phyloP scores from a whole-genome alignment of 2,888 invertebrate species.

The Apotomis capreana region DNA sequence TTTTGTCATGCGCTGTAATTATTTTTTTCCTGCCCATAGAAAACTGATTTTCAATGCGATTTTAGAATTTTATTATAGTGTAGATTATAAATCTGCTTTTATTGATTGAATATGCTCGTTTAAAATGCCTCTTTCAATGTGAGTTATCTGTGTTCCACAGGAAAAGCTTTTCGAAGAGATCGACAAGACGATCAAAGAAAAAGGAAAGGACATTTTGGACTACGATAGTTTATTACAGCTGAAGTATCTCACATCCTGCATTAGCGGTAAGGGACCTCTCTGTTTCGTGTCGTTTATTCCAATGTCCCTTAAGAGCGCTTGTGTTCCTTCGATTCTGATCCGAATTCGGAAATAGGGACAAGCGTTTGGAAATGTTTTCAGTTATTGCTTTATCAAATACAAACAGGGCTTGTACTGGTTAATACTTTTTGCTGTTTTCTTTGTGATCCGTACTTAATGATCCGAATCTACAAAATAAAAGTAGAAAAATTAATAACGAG shows the following conservation, averaged over 20 bases:
- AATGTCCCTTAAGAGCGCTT: conserved; percentile 12
- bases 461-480: too few species aligned
- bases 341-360: not conserved
- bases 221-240: conserved; percentile 67
- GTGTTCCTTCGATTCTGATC: too few species aligned
- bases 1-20: too few species aligned
- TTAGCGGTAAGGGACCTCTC: conserved; percentile 56
- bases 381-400: not conserved
- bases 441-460: too few species aligned
- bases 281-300: conserved; percentile 33
- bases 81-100: too few species aligned
- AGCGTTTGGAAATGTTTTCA: not conserved
- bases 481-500: too few species aligned
- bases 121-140: not conserved
- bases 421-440: too few species aligned
- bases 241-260: conserved; percentile 65
- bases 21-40: too few species aligned
- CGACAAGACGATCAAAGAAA: conserved; percentile 55
- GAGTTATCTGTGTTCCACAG: conserved; percentile 50
- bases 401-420: too few species aligned
- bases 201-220: conserved; percentile 61
- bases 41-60: too few species aligned
- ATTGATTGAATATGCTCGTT: too few species aligned
- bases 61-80: too few species aligned
- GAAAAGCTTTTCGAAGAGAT: conserved; percentile 66